These are phyloP conservation scores for Odontomachus brunneus DNA, from an alignment of 1,140 invertebrate genomes.

Conservation along the genomic window DNA sequence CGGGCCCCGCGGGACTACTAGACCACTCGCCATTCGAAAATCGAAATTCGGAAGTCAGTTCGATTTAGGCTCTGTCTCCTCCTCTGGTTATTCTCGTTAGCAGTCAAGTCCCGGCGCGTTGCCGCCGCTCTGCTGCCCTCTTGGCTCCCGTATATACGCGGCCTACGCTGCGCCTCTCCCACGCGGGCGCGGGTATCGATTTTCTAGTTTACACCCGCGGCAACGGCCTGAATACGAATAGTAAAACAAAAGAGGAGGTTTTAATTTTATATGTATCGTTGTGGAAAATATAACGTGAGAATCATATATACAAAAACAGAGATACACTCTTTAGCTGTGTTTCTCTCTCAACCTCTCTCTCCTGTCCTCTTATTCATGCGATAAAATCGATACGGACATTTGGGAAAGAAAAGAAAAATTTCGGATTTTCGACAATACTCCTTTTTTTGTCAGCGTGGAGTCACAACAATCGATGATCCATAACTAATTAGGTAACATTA, in stretches of 20 bases:
- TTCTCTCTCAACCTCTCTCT: no score
- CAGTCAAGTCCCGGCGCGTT: neutral
- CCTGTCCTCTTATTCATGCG: no score
- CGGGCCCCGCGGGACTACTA: neutral
- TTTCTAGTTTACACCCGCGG: conserved; percentile 16
- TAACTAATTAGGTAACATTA: no score
- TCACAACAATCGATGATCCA: no score
- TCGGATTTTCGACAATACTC: no score
- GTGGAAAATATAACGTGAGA: conserved; percentile 8
- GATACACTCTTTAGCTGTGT: no score
- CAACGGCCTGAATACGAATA: neutral
- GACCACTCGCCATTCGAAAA: neutral
- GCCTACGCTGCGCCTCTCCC: neutral
- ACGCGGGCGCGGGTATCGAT: conserved; percentile 26
- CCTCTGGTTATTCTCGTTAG: neutral
- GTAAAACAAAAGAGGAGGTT: neutral
- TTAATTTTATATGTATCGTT: conserved; percentile 17
- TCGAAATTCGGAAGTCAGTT: conserved; percentile 25
- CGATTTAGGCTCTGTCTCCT: no score
- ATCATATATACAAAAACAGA: neutral
- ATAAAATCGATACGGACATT: no score
- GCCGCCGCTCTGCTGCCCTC: neutral
- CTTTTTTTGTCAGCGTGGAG: no score
- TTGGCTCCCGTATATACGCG: conserved; percentile 7
- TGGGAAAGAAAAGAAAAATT: no score